Conservation (phyloP, 2,797 vertebrate genomes). For the Aythya fuligula region DNA sequence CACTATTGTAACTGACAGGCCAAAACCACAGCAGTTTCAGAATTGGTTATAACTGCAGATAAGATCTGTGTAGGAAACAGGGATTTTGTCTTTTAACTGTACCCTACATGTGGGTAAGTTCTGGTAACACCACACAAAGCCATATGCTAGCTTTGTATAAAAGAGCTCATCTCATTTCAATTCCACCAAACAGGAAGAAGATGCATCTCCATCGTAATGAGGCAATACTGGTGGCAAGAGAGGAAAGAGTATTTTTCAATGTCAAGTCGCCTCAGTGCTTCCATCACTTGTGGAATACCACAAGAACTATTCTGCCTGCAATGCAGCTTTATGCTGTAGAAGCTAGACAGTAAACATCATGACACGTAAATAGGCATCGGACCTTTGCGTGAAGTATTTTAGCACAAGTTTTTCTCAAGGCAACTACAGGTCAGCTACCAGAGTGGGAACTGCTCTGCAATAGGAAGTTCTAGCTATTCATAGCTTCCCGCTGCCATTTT, state of each 20-base stretch:
- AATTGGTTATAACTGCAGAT: not conserved
- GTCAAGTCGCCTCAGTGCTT: not conserved
- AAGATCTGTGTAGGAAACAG: not conserved
- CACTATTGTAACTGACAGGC: not conserved
- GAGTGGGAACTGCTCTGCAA: not conserved
- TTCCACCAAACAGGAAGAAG: not conserved
- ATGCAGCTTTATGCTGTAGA: not conserved
- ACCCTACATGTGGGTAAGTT: not conserved
- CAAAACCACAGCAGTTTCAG: not conserved
- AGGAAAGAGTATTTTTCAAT: not conserved
- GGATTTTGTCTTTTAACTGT: not conserved
- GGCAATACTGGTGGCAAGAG: not conserved
- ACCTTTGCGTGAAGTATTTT: not conserved
- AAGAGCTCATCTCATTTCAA: not conserved
- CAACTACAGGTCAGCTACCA: not conserved
- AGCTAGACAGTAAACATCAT: not conserved
- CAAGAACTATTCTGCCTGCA: not conserved
- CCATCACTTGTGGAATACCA: not conserved
- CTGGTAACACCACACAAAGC: not conserved
- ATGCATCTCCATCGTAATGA: not conserved
- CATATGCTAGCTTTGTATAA: not conserved
- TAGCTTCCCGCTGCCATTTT: not conserved
- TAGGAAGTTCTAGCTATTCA: not conserved
- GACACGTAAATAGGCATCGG: not conserved
- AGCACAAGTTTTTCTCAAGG: not conserved